Evolutionary conservation across 64 coral and sea anemone species (phyloP), one percentile per base, ranked within the genome.

Genomic region (Astreopora myriophthalma): DNA sequence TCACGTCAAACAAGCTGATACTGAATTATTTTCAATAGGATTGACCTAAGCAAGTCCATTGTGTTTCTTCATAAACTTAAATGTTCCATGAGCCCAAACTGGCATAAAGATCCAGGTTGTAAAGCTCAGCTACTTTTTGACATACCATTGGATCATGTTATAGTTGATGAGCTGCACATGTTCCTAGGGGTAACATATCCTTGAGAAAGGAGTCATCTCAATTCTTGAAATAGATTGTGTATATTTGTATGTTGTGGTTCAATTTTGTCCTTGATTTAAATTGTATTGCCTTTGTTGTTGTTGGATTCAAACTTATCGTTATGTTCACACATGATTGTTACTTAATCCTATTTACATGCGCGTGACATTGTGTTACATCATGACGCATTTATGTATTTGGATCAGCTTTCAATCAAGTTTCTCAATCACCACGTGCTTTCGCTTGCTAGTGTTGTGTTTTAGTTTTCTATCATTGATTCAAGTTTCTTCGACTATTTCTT

Each of bases 1-100:
- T 10, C 42, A 91, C 78, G 76, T 83, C 67, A 46, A 84, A 93
- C 60, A 79, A n/a, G n/a, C n/a, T 93, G 91, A 75, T 48, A 51
- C 90, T 70, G 46, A 42, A 20, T 62, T 84, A 52, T 88, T 88
- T 57, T 12, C 16, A 6, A 55, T 1, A 23, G 62, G 34, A 19
- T 11, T 92, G 79, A n/a, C n/a, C n/a, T n/a, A n/a, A n/a, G 66
- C 49, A 24, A 89, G 83, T 66, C 35, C 17, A 24, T 87, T 35
- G 73, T 39, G n/a, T n/a, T n/a, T n/a, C n/a, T n/a, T n/a, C n/a
- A n/a, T n/a, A n/a, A n/a, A n/a, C n/a, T n/a, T n/a, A n/a, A n/a
- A n/a, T n/a, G n/a, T n/a, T n/a, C n/a, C n/a, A n/a, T n/a, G n/a
- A n/a, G n/a, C n/a, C n/a, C n/a, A n/a, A 6, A 34, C 24, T 93